Evolutionary conservation across 2,888 invertebrate species (phyloP), one percentile per base, ranked within the genome.

Genomic region (Clusia tigrina): DNA sequence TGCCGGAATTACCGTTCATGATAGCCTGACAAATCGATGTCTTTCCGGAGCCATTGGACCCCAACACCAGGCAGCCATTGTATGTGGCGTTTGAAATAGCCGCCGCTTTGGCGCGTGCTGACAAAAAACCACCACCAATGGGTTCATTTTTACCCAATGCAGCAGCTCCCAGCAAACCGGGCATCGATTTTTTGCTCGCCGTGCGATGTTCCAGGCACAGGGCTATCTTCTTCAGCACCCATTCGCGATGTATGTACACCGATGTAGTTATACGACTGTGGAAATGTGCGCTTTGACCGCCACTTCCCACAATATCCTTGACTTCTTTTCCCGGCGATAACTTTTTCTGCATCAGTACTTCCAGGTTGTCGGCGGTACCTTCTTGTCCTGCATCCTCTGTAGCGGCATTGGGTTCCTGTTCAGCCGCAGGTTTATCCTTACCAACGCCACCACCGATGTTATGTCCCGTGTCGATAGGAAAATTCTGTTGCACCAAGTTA

Each of bases 11-110:
- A 10, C 84, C 84, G 69, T 83, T 82, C 76, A 84, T 77, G 32
- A 84, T 84, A 79, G 95, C 94, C 62, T 91, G 89, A 79, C 94
- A 91, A 52, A 96, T 87, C 23, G 96, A 94, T 3, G 96, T 96
- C 81, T 98, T 98, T 0, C 98, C 98, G 70, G 95, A 94, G 20
- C 97, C 98, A 0, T 96, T 93, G 1, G 95, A 95, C 69, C 94
- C 95, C 65, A 96, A 86, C 59, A 98, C 89, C 53, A 97, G 86
- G 1, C 95, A 93, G 0, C 97, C 97, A 73, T 94, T 93, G 62
- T 84, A 83, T 37, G 81, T 79, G 26, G 81, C 76, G 37, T 78
- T 79, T 15, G 80, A 78, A 15, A 78, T 77, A 24, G 80, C 80
- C 0, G 78, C 70, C 12, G 78, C 82, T 51, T 81, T 81, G 22